Percentiles rank a stretch among this genome's conserved stretches.
These are phyloP conservation scores for Dissostichus mawsoni DNA, from an alignment of 2,113 vertebrate genomes.

Conservation along the genomic window DNA sequence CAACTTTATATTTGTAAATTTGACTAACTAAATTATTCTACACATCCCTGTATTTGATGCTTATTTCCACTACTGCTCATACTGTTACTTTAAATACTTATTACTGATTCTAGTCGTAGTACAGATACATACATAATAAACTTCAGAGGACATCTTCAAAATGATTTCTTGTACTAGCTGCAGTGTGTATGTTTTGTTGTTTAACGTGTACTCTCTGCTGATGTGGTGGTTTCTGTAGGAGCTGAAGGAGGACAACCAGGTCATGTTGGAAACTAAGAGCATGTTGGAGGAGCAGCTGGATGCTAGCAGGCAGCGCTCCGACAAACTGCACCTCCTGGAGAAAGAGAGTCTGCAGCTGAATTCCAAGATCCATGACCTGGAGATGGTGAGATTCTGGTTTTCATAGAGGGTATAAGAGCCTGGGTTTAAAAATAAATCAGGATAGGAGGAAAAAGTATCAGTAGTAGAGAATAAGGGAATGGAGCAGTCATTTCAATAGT, in stretches of 20 bases:
- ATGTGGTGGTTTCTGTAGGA: constrained; percentile 83
- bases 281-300: constrained; percentile 98
- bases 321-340: constrained; percentile 96
- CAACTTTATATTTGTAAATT: not conserved
- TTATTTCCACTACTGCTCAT: not conserved
- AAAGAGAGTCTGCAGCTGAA: constrained; percentile 97
- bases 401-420: not conserved
- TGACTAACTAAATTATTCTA: not conserved
- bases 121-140: not conserved
- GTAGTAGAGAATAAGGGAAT: too few species aligned
- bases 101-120: not conserved
- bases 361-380: constrained; percentile 96
- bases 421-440: not conserved
- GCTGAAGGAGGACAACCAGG: constrained; percentile 98
- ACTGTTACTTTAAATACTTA: not conserved
- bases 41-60: not conserved
- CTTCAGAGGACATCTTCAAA: not conserved
- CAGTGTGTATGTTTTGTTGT: not conserved
- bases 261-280: constrained; percentile 95
- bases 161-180: not conserved
- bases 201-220: not conserved
- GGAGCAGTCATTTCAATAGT: too few species aligned
- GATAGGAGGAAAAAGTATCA: not conserved
- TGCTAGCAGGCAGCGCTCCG: constrained; percentile 90
- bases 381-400: constrained; percentile 86